A percentile compares a stretch with the other conserved stretches of the same genome.
Evolutionary conservation across 2,113 vertebrate genomes (phyloP).

Genomic region (Panthera tigris): DNA sequence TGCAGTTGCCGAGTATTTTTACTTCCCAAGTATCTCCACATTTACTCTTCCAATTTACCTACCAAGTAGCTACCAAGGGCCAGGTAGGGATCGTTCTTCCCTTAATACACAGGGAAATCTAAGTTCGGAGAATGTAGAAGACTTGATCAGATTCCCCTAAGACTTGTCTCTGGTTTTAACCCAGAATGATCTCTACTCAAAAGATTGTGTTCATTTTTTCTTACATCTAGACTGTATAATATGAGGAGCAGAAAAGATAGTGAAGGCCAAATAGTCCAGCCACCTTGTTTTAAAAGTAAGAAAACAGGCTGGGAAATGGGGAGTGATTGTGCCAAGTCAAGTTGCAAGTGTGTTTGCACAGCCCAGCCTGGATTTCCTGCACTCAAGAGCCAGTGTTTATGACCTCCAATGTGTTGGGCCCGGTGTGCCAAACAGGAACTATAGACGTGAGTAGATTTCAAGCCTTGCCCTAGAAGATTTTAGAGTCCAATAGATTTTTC

Average conservation of each 20-base stretch:
- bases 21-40: not conserved
- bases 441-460: not conserved
- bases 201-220: not conserved
- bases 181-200: not conserved
- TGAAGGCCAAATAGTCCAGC: not conserved
- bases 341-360: not conserved
- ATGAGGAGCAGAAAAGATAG: not conserved
- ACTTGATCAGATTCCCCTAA: not conserved
- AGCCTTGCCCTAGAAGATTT: not conserved
- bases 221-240: not conserved
- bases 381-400: not conserved
- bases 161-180: not conserved
- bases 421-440: not conserved
- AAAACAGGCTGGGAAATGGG: not conserved
- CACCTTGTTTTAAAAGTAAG: slow-evolving; percentile 18
- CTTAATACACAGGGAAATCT: not conserved
- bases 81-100: not conserved
- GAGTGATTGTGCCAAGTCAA: not conserved
- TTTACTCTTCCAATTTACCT: slow-evolving; percentile 17
- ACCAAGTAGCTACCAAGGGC: not conserved
- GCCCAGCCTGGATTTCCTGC: not conserved
- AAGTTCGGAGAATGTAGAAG: not conserved
- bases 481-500: not conserved
- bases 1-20: not conserved
- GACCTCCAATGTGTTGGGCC: not conserved